phyloP scores from a whole-genome alignment of 2,888 invertebrate genomes.

The Melanostoma scalare region DNA sequence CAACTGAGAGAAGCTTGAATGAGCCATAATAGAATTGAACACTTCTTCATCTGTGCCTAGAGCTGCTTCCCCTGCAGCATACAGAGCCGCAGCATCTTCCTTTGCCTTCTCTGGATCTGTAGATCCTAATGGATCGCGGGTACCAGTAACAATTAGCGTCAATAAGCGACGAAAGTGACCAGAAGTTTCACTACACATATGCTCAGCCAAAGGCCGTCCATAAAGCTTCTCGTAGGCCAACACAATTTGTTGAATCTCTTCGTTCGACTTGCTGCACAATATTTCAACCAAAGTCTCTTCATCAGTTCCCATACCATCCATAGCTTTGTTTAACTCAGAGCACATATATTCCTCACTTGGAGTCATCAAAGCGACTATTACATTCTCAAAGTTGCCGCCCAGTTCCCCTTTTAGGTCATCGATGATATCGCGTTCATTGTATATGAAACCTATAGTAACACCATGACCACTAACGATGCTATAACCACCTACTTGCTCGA shows the following conservation, averaged over 20 bases:
- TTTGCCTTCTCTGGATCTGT: constrained; percentile 86
- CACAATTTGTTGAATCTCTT: constrained; percentile 85
- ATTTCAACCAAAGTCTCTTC: constrained; percentile 89
- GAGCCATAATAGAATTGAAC: constrained; percentile 87
- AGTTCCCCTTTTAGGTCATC: constrained; percentile 88
- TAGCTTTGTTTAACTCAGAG: constrained; percentile 88
- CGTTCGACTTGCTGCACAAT: constrained; percentile 87
- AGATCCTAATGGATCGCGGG: constrained; percentile 85
- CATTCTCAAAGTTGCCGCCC: constrained; percentile 89
- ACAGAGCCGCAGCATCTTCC: constrained; percentile 87
- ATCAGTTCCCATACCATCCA: constrained; percentile 89
- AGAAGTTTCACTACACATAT: constrained; percentile 89
- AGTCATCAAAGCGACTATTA: constrained; percentile 87
- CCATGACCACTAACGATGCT: too few relatives aligned
- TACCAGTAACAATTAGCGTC: constrained; percentile 86
- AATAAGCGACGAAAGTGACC: constrained; percentile 89
- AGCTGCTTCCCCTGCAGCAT: constrained; percentile 87
- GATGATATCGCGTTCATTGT: constrained; percentile 85
- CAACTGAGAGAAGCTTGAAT: constrained; percentile 88
- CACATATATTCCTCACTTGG: constrained; percentile 88
- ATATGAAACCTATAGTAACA: too few relatives aligned
- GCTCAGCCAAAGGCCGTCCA: constrained; percentile 87
- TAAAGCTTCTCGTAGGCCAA: constrained; percentile 86
- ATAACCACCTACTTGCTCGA: too few relatives aligned
- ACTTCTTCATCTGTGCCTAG: constrained; percentile 88